Base-by-base conservation (phyloP, 2,797 vertebrate genomes). In the Crypturellus tataupa region DNA sequence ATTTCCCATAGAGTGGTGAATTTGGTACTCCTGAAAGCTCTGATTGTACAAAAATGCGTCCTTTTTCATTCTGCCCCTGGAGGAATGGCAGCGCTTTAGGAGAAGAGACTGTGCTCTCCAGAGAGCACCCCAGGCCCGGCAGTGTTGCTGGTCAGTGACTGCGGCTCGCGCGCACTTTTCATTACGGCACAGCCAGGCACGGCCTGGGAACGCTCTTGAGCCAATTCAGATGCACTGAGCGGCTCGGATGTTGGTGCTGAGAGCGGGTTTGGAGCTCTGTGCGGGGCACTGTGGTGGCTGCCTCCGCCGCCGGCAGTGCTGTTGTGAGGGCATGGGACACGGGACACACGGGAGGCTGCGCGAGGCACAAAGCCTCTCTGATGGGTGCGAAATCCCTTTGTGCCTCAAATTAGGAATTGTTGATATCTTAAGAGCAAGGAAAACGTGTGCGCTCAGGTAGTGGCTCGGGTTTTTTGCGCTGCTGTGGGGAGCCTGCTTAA, bases 1-100 rank as follows among this genome's bases (percentile, higher is more conserved):
- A 12, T 94, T 94, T 94, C 90, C 88, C 86, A 78, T 37, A 39
- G 53, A 89, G 90, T 42, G 6, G 12, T 68, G 40, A 62, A 78
- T 96, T 95, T 77, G 73, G 73, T 91, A 10, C 29, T 80, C 31
- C 79, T 78, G 79, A 75, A 96, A 92, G 81, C 71, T 55, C 53
- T 85, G 88, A 93, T 90, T 82, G 92, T 85, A 90, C 86, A 96
- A 93, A 95, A 95, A 87, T 42, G 67, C 1, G 6, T 8, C 15
- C 18, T 6, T 77, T 62, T 13, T 20, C 12, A 60, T 12, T 10
- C 63, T 47, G 6, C 31, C 51, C 67, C 58, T 0, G 0, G 24
- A 77, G 80, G 64, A 89, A 29, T 64, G 64, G 70, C 19, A 4
- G 53, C 44, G 51, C 60, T 91, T 90, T 85, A 88, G 78, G 91